These are phyloP conservation scores for Torymus auratus DNA, from an alignment of 2,888 invertebrate species.

Conservation along the genomic window DNA sequence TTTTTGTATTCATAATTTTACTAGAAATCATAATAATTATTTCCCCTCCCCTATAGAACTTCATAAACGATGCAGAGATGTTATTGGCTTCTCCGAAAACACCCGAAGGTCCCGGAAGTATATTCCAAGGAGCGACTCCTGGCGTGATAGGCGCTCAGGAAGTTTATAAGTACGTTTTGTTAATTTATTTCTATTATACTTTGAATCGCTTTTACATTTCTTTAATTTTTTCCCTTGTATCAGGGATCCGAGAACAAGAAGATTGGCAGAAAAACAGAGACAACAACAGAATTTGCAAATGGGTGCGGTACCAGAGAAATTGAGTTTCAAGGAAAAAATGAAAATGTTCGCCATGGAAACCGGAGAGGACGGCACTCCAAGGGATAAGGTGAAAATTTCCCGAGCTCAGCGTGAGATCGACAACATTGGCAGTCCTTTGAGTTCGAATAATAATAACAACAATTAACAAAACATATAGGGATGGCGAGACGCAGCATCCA, in stretches of 20 bases:
- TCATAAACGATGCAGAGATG: conserved; percentile 88
- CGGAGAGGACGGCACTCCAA: conserved; percentile 93
- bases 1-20: not conserved
- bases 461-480: conserved; percentile 42
- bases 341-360: conserved; percentile 99
- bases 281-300: conserved; percentile 81
- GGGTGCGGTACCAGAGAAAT: conserved; percentile 90
- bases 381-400: conserved; percentile 97
- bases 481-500: conserved; percentile 23
- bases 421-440: conserved; percentile 78
- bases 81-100: conserved; percentile 87
- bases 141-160: conserved; percentile 99
- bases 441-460: conserved; percentile 66
- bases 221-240: conserved; percentile 16
- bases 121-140: conserved; percentile 85
- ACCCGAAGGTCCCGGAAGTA: conserved; percentile 80
- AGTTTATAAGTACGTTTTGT: conserved; percentile 86
- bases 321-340: conserved; percentile 99
- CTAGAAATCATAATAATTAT: conserved; percentile 2
- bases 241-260: conserved; percentile 92
- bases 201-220: conserved; percentile 12
- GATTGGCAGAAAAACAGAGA: conserved; percentile 88
- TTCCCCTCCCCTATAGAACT: conserved; percentile 80
- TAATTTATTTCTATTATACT: conserved; percentile 20
- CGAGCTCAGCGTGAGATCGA: conserved; percentile 97